Percentiles rank a stretch among this genome's conserved stretches.
phyloP scores from a whole-genome alignment of 2,113 vertebrate genomes.

The Hemichromis elongatus region DNA sequence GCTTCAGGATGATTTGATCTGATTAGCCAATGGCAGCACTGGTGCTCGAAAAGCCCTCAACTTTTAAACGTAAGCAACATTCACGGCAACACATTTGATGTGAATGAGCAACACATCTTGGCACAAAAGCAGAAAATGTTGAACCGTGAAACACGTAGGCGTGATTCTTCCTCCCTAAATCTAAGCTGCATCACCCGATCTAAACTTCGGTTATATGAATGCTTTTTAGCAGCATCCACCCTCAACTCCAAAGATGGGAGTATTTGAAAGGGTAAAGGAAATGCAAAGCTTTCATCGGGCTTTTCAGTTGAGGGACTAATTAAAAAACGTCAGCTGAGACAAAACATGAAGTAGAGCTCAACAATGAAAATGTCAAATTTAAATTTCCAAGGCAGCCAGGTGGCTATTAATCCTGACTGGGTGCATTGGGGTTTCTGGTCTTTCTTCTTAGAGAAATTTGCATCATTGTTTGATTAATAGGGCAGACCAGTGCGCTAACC shows the following conservation, averaged over 20 bases:
- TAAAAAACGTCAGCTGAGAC: slow-evolving; percentile 25
- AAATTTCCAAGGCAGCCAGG: slow-evolving; percentile 4
- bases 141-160: background rate
- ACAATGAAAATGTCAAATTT: slow-evolving; percentile 35
- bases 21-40: background rate
- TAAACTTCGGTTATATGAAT: background rate
- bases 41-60: rapidly evolving
- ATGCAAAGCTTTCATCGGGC: background rate
- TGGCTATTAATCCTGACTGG: background rate
- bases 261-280: background rate
- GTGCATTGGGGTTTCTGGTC: background rate
- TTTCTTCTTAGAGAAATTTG: background rate
- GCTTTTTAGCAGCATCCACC: background rate
- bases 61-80: background rate
- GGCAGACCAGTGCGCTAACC: background rate
- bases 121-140: background rate
- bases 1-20: background rate
- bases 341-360: slow-evolving; percentile 1
- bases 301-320: slow-evolving; percentile 1
- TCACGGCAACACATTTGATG: background rate
- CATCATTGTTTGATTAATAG: background rate
- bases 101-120: background rate
- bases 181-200: too few relatives aligned
- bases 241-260: background rate
- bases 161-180: background rate